phyloP scores from a whole-genome alignment of 2,797 vertebrate genomes.

The Microhierax caerulescens region DNA sequence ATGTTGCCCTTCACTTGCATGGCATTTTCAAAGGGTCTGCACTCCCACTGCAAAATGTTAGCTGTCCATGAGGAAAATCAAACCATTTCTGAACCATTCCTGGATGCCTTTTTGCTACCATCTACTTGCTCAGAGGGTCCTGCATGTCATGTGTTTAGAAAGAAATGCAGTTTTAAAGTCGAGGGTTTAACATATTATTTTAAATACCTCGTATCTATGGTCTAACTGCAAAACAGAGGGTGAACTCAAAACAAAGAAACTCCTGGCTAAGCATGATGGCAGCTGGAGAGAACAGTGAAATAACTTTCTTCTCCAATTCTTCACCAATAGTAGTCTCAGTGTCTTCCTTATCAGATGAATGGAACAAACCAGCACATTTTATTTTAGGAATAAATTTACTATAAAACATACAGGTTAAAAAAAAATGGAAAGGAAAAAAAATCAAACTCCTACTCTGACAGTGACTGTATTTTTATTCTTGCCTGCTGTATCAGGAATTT shows the following conservation, averaged over 20 bases:
- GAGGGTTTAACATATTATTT: not conserved
- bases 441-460: not conserved
- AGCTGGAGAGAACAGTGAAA: not conserved
- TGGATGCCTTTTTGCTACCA: not conserved
- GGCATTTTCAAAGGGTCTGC: not conserved
- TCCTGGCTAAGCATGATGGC: not conserved
- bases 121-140: not conserved
- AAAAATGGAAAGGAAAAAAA: not conserved
- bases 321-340: not conserved
- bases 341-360: not conserved
- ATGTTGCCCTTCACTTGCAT: not conserved
- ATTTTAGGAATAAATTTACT: conserved; percentile 7
- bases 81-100: not conserved
- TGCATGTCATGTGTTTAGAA: not conserved
- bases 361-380: not conserved
- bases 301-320: not conserved
- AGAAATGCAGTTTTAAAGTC: not conserved
- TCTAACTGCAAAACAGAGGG: not conserved
- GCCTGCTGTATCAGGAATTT: conserved; percentile 61
- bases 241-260: not conserved
- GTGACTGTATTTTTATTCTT: conserved; percentile 30
- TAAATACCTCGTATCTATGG: not conserved
- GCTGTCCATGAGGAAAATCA: not conserved
- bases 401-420: not conserved
- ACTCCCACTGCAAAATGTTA: not conserved